Evolutionary conservation across 2,888 invertebrate species (phyloP).

Genomic region (Koerneria pararmatus): DNA sequence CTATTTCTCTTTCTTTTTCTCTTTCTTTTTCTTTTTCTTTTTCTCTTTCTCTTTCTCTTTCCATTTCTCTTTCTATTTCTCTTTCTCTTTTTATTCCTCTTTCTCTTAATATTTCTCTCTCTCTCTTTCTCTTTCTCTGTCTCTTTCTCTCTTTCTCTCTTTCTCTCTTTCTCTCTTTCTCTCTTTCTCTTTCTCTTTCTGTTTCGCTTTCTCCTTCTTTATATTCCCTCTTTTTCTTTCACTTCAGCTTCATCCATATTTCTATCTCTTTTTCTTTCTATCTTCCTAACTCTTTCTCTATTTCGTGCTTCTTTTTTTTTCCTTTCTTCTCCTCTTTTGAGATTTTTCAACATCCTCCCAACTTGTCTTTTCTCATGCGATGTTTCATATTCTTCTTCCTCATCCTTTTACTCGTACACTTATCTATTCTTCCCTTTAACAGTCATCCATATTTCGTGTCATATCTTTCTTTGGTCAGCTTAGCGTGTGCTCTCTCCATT

Average conservation of each 20-base stretch:
- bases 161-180: no score
- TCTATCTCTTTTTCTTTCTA: background rate
- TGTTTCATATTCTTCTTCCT: no score
- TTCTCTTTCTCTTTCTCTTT: background rate
- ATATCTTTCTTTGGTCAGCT: no score
- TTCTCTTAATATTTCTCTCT: background rate
- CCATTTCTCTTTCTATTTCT: background rate
- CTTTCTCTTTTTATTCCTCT: no score
- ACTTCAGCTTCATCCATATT: background rate
- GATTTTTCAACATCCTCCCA: background rate
- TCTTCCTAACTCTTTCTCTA: background rate
- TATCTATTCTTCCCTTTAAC: no score
- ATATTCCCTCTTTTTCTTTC: background rate
- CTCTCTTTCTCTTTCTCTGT: background rate
- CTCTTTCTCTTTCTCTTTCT: background rate
- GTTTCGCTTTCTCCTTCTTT: background rate
- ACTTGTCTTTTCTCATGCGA: background rate
- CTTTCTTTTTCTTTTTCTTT: background rate
- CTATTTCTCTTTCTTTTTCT: background rate
- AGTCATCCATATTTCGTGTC: no score
- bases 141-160: conserved; percentile 12
- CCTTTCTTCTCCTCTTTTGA: background rate
- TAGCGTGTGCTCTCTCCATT: no score
- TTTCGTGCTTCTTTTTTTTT: background rate
- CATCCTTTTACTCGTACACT: no score